phyloP scores from a whole-genome alignment of 2,797 vertebrate genomes.

The Myripristis jacobus region DNA sequence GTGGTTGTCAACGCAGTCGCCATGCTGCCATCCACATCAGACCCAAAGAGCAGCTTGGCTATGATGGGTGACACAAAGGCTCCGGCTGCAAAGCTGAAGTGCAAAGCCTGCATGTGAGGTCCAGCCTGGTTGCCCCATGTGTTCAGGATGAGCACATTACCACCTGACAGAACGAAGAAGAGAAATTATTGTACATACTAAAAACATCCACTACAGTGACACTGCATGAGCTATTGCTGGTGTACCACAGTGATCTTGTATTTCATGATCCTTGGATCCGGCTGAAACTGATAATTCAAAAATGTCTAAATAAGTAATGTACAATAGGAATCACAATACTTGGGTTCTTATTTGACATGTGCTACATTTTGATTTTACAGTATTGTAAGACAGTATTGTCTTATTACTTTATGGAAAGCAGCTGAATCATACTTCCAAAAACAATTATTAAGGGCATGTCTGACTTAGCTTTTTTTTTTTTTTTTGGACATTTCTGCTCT shows the following conservation, averaged over 20 bases:
- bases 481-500: no score
- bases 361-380: no score
- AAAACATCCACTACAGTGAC: not conserved
- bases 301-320: no score
- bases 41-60: slow-evolving; percentile 86
- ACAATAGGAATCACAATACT: no score
- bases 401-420: no score
- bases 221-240: not conserved
- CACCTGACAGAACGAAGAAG: slow-evolving; percentile 80
- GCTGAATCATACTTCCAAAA: no score
- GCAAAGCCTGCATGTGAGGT: slow-evolving; percentile 94
- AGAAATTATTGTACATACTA: not conserved
- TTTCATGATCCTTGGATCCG: not conserved
- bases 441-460: no score
- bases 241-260: not conserved
- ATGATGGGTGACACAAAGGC: slow-evolving; percentile 91
- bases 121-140: slow-evolving; percentile 89
- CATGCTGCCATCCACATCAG: not conserved
- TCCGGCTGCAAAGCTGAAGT: slow-evolving; percentile 94
- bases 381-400: no score
- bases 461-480: no score
- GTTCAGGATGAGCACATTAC: slow-evolving; percentile 90
- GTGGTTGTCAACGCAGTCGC: not conserved
- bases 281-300: no score
- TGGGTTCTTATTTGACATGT: no score